These are phyloP conservation scores for Paratrypauchen microcephalus DNA, from an alignment of 2,797 vertebrate species.

Conservation along the genomic window DNA sequence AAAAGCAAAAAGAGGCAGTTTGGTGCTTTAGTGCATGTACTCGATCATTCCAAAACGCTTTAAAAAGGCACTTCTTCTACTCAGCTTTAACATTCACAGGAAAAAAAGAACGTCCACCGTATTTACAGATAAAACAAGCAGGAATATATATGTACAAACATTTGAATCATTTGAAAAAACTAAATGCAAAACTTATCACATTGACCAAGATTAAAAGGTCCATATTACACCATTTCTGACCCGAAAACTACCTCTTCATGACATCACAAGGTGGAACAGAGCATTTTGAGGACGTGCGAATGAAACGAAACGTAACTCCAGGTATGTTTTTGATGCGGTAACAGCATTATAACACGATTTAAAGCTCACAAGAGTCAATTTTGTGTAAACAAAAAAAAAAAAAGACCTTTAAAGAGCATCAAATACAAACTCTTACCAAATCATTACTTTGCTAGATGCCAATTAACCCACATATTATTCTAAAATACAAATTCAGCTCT, in stretches of 20 bases:
- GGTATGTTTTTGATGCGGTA: too few species aligned
- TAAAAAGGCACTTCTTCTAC: conserved; percentile 3
- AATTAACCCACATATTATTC: neutral
- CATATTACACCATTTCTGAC: too few species aligned
- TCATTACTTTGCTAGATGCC: neutral
- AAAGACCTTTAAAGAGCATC: too few species aligned
- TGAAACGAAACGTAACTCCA: too few species aligned
- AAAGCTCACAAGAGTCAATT: too few species aligned
- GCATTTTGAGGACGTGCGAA: too few species aligned
- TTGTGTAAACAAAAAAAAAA: too few species aligned
- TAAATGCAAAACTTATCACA: neutral
- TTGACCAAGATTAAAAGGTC: too few species aligned
- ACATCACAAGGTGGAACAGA: too few species aligned
- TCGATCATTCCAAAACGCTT: neutral
- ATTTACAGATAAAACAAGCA: neutral
- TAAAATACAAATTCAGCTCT: neutral
- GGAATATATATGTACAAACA: neutral
- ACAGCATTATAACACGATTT: too few species aligned
- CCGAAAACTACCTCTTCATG: too few species aligned
- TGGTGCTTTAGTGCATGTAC: neutral
- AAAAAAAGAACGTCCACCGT: conserved; percentile 24
- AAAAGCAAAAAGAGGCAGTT: conserved; percentile 22
- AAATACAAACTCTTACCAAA: neutral
- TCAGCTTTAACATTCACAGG: conserved; percentile 16
- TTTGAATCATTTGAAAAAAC: neutral